Evolutionary conservation across 2,797 vertebrate genomes (phyloP).

Genomic region (Semaprochilodus insignis): DNA sequence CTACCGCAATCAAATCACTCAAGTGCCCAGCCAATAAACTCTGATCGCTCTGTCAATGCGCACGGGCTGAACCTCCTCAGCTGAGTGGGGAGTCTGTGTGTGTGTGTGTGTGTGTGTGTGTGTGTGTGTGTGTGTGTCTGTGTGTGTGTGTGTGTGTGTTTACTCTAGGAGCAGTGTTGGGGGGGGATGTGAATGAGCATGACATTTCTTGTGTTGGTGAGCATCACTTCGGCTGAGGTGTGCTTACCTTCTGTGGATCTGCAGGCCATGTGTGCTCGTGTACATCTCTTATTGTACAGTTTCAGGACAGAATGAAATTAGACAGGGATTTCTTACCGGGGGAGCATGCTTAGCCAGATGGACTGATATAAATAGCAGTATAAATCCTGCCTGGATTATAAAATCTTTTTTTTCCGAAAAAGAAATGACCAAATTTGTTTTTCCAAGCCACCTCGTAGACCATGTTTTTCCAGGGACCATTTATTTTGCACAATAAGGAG

Average conservation of each 20-base stretch:
- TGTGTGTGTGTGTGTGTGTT: not conserved
- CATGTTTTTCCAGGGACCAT: too few species aligned
- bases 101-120: slow-evolving; percentile 10
- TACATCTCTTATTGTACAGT: not conserved
- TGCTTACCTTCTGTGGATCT: not conserved
- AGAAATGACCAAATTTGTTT: too few species aligned
- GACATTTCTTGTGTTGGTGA: not conserved
- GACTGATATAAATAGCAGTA: too few species aligned
- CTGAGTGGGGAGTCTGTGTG: slow-evolving; percentile 11
- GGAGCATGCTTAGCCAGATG: too few species aligned
- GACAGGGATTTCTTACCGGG: too few species aligned
- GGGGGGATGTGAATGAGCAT: not conserved
- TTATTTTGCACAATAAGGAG: too few species aligned
- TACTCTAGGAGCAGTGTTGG: not conserved
- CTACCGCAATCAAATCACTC: slow-evolving; percentile 57
- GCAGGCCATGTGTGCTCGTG: not conserved
- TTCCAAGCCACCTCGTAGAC: too few species aligned
- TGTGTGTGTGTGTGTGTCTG: too few species aligned
- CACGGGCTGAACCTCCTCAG: slow-evolving; percentile 3
- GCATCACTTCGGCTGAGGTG: slow-evolving; percentile 1
- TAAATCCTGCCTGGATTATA: too few species aligned
- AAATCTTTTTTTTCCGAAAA: too few species aligned
- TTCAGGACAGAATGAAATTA: too few species aligned
- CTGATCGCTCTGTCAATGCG: slow-evolving; percentile 57
- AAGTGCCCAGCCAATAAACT: slow-evolving; percentile 52